Conservation (phyloP, 2,797 vertebrate species). For the Setipinna tenuifilis region DNA sequence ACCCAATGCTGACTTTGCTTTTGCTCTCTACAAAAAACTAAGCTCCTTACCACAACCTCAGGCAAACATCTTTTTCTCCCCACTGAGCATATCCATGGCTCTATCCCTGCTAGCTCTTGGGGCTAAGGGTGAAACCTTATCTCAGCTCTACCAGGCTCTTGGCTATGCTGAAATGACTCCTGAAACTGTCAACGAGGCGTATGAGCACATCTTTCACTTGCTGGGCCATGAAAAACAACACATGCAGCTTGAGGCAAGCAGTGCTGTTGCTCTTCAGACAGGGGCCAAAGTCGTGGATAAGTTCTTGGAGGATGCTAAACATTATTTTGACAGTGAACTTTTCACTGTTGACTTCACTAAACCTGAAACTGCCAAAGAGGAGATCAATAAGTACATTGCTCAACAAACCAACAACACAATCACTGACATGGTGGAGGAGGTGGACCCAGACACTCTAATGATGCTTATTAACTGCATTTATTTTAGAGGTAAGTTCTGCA, state of each 20-base stretch:
- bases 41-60: constrained; percentile 56
- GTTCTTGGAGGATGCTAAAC: constrained; percentile 73
- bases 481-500: constrained; percentile 82
- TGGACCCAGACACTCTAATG: constrained; percentile 78
- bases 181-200: constrained; percentile 75
- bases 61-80: constrained; percentile 87
- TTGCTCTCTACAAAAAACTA: constrained; percentile 79
- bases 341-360: constrained; percentile 77
- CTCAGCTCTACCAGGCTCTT: constrained; percentile 80
- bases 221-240: constrained; percentile 61
- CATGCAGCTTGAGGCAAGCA: constrained; percentile 72
- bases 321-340: constrained; percentile 72
- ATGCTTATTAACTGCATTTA: constrained; percentile 86
- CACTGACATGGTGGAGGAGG: constrained; percentile 76
- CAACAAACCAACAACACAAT: constrained; percentile 85
- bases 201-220: constrained; percentile 71
- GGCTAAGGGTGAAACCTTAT: constrained; percentile 77
- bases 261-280: constrained; percentile 72
- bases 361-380: constrained; percentile 60
- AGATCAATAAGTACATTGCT: constrained; percentile 83
- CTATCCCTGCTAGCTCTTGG: constrained; percentile 86
- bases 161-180: constrained; percentile 72
- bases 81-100: constrained; percentile 82
- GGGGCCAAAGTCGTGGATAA: constrained; percentile 62
- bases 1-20: constrained; percentile 78